These are phyloP conservation scores for Gallirallus australis DNA, from an alignment of 2,797 vertebrate species.

Conservation along the genomic window DNA sequence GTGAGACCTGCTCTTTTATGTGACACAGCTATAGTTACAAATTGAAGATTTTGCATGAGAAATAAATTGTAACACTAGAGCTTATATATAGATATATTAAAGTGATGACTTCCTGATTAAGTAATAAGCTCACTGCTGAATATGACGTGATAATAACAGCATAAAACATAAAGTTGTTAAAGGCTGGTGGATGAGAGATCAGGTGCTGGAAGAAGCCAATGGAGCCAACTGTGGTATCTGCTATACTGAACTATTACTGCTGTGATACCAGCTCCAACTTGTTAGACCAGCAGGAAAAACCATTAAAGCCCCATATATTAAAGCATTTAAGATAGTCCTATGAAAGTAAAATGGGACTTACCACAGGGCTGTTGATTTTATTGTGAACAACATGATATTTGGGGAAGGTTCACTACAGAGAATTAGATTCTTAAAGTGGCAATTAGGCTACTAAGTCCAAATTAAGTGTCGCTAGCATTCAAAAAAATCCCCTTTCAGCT, in stretches of 20 bases:
- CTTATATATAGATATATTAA: neutral
- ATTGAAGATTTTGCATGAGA: neutral
- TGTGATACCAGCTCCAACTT: neutral
- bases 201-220: neutral
- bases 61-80: conserved; percentile 7
- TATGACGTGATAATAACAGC: conserved; percentile 9
- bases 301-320: neutral
- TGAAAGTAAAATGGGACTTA: neutral
- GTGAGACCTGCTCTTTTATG: neutral
- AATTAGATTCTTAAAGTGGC: neutral
- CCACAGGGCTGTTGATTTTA: neutral
- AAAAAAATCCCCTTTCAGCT: neutral
- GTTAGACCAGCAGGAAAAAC: neutral
- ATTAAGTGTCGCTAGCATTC: neutral
- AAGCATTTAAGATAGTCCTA: neutral
- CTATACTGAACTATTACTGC: neutral
- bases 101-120: neutral
- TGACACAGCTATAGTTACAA: neutral
- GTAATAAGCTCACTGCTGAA: neutral
- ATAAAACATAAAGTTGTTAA: conserved; percentile 32
- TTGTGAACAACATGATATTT: neutral
- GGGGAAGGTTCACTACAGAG: neutral
- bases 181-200: neutral
- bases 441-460: conserved; percentile 1
- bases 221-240: neutral